Conservation (phyloP, 2,113 vertebrate genomes). For the Apus apus region DNA sequence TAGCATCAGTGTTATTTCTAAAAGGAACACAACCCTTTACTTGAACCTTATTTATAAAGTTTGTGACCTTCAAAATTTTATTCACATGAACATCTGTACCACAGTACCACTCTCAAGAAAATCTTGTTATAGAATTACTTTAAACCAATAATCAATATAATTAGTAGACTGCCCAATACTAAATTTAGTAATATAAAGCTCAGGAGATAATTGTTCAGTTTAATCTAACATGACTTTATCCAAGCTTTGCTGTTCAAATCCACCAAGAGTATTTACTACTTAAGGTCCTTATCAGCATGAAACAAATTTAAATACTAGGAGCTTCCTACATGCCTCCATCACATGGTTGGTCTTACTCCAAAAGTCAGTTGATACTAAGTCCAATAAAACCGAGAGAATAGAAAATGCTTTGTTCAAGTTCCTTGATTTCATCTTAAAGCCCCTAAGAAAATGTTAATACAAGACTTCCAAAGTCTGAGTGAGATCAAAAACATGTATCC, state of each 20-base stretch:
- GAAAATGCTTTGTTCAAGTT: not conserved
- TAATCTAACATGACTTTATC: constrained; percentile 68
- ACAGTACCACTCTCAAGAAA: constrained; percentile 7
- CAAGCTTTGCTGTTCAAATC: constrained; percentile 60
- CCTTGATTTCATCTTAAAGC: not conserved
- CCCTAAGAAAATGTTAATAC: not conserved
- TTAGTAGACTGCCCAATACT: constrained; percentile 9
- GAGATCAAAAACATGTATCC: not conserved
- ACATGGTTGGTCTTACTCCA: not conserved
- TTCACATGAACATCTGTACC: not conserved
- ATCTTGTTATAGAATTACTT: constrained; percentile 56
- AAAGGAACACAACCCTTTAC: not conserved
- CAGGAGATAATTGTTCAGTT: constrained; percentile 35
- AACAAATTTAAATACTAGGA: constrained; percentile 18
- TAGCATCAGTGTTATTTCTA: not conserved
- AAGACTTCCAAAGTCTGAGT: not conserved
- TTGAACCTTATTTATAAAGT: not conserved
- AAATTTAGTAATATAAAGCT: constrained; percentile 58
- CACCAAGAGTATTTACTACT: constrained; percentile 37
- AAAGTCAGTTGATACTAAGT: not conserved
- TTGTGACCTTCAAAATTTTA: constrained; percentile 44
- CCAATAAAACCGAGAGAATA: not conserved
- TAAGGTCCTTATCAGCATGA: constrained; percentile 13
- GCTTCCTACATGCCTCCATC: not conserved
- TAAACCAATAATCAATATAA: constrained; percentile 53